Conservation (phyloP, 2,797 vertebrate genomes). For the Australoheros facetus region DNA sequence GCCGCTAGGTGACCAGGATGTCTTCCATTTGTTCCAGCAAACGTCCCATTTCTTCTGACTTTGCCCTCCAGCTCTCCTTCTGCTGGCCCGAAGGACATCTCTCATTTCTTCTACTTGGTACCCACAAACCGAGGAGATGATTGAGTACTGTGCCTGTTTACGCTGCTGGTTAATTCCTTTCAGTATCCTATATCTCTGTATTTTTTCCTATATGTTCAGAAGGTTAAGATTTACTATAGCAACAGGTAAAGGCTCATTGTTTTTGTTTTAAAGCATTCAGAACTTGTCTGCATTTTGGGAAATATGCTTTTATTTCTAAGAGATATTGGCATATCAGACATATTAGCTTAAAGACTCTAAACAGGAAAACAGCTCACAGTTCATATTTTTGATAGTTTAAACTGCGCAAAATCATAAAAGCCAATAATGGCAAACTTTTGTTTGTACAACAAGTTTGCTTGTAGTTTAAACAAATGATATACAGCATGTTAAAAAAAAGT, state of each 20-base stretch:
- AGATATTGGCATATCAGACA: not conserved
- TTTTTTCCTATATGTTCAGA: not conserved
- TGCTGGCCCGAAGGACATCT: conserved; percentile 26
- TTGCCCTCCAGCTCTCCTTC: conserved; percentile 32
- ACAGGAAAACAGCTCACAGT: not conserved
- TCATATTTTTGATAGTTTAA: not conserved
- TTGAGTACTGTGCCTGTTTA: conserved; percentile 61
- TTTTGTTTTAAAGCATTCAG: not conserved
- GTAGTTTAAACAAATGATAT: not conserved
- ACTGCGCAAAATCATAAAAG: rapidly evolving
- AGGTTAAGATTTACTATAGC: not conserved
- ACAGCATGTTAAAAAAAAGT: no score
- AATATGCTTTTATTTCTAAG: not conserved
- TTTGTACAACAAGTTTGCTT: not conserved
- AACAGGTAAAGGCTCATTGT: not conserved
- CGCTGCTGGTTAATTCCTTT: conserved; percentile 37
- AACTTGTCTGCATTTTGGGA: not conserved
- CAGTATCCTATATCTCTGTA: not conserved
- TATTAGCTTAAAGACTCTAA: not conserved
- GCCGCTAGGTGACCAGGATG: conserved; percentile 42
- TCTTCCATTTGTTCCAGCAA: conserved; percentile 65
- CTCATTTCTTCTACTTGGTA: conserved; percentile 5
- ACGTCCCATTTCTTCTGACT: conserved; percentile 46
- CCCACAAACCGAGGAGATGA: conserved; percentile 5
- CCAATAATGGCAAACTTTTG: not conserved